A percentile compares a stretch with the other conserved stretches of the same genome.
Evolutionary conservation across 2,888 invertebrate species (phyloP).

Genomic region (Colletes collaris): DNA sequence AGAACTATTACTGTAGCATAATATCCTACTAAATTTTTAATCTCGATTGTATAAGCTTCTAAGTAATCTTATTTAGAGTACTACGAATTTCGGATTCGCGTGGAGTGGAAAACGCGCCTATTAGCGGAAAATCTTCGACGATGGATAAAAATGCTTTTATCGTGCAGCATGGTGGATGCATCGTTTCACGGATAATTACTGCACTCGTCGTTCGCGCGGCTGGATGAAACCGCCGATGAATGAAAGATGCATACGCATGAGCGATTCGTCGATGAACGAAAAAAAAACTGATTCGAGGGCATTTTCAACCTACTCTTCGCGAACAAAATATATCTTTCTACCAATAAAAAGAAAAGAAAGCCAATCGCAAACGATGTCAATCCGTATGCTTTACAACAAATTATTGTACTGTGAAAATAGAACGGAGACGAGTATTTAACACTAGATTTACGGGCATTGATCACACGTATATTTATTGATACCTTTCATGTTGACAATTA

Average conservation of each 20-base stretch:
- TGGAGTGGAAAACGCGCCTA: not conserved
- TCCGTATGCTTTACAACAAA: not conserved
- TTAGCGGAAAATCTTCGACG: not conserved
- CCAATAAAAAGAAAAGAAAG: too few species aligned
- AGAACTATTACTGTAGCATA: too few species aligned
- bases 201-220: not conserved
- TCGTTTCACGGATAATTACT: slow-evolving; percentile 13
- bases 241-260: not conserved
- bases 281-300: not conserved
- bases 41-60: too few species aligned
- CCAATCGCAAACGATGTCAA: too few species aligned
- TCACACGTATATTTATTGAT: too few species aligned
- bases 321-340: too few species aligned
- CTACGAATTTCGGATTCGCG: not conserved
- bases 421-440: too few species aligned
- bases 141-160: slow-evolving; percentile 12
- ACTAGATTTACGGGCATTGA: too few species aligned
- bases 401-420: not conserved
- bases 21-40: too few species aligned
- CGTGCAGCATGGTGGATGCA: not conserved
- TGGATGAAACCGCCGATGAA: not conserved
- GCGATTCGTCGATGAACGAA: not conserved
- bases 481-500: too few species aligned
- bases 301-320: too few species aligned
- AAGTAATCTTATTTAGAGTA: too few species aligned